Conservation (phyloP, 2,113 vertebrate species). For the Eulemur rufifrons region DNA sequence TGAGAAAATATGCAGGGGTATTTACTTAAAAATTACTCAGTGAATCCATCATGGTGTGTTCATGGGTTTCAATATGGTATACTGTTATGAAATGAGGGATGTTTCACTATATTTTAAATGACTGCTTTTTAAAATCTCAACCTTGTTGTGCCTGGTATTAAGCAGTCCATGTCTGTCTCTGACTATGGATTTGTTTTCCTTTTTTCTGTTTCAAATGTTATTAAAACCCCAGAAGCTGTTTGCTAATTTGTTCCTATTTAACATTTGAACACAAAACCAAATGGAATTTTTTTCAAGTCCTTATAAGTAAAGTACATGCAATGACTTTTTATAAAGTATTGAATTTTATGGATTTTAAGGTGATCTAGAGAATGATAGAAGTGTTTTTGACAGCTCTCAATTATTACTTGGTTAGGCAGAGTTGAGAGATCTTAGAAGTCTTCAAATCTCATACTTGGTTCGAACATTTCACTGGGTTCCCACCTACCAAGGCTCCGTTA, state of each 20-base stretch:
- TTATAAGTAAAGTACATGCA: background rate
- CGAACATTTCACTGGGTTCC: background rate
- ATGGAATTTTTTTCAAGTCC: background rate
- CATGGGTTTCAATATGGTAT: background rate
- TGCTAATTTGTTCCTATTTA: background rate
- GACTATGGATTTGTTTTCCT: conserved; percentile 4
- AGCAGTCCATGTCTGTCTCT: background rate
- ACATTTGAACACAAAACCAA: background rate
- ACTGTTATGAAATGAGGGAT: background rate
- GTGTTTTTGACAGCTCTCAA: background rate
- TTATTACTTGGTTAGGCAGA: background rate
- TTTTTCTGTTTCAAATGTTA: background rate
- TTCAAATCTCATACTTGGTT: background rate
- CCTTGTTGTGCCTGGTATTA: background rate
- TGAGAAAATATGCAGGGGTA: conserved; percentile 24
- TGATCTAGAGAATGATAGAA: background rate
- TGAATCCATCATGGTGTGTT: background rate
- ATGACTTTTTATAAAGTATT: background rate
- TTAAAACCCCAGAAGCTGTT: background rate
- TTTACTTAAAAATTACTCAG: conserved; percentile 47
- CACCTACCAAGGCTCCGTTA: background rate
- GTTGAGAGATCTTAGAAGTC: background rate
- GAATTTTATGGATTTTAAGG: background rate
- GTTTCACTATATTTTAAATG: background rate
- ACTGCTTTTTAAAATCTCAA: background rate